Evolutionary conservation across 2,113 vertebrate species (phyloP).

Genomic region (Cyanistes caeruleus): DNA sequence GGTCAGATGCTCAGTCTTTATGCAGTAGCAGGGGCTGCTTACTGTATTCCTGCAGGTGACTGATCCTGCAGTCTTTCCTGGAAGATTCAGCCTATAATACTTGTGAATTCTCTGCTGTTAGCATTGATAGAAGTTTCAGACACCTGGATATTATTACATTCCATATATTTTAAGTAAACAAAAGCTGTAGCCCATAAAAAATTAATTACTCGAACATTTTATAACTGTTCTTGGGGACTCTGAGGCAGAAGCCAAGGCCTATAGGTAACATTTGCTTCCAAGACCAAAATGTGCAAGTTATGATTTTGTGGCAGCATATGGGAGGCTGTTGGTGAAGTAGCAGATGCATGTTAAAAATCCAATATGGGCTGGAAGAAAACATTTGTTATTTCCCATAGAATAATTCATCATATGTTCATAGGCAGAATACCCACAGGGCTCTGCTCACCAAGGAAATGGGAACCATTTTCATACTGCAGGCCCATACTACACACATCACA

Average conservation of each 20-base stretch:
- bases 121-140: neutral
- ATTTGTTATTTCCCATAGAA: constrained; percentile 42
- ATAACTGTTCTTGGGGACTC: neutral
- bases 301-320: neutral
- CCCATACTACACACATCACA: neutral
- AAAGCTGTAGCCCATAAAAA: constrained; percentile 21
- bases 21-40: neutral
- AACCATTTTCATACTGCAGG: neutral
- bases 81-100: neutral
- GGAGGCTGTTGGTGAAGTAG: constrained; percentile 20
- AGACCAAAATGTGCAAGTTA: constrained; percentile 21
- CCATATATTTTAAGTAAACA: neutral
- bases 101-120: neutral
- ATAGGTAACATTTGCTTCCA: constrained; percentile 7
- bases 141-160: neutral
- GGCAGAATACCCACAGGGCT: neutral
- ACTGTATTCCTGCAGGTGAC: neutral
- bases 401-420: neutral
- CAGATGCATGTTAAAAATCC: constrained; percentile 46
- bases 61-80: neutral
- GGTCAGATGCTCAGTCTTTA: neutral
- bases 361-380: constrained; percentile 10
- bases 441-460: neutral
- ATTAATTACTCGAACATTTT: neutral
- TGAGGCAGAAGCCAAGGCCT: constrained; percentile 8